Conservation (phyloP, 2,888 invertebrate genomes). For the Synergus itoensis region DNA sequence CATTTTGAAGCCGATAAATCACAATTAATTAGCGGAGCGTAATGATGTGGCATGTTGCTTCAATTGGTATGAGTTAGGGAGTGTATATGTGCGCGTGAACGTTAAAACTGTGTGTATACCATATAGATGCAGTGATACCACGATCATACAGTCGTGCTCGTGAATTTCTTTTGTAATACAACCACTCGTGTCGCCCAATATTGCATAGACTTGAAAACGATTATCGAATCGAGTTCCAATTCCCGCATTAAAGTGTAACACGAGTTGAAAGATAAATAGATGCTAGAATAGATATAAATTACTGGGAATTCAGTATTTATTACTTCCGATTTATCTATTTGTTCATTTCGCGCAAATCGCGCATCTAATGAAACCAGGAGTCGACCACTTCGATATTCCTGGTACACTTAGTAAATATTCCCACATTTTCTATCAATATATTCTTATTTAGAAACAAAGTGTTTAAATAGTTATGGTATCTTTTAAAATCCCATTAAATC, state of each 20-base stretch:
- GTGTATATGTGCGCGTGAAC: slow-evolving; percentile 41
- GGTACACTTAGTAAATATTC: too few relatives aligned
- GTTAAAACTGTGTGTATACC: slow-evolving; percentile 34
- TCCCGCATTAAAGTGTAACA: slow-evolving; percentile 11
- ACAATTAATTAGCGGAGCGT: slow-evolving; percentile 77
- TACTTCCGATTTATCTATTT: slow-evolving; percentile 2
- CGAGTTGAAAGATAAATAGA: neutral
- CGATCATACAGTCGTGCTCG: slow-evolving; percentile 35
- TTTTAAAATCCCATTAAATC: neutral
- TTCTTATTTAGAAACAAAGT: too few relatives aligned
- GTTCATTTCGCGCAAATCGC: neutral
- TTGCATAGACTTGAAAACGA: slow-evolving; percentile 29
- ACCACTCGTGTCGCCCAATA: slow-evolving; percentile 6
- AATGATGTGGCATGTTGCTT: slow-evolving; percentile 76
- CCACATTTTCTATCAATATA: too few relatives aligned
- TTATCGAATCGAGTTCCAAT: slow-evolving; percentile 14
- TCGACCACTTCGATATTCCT: too few relatives aligned
- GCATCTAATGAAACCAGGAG: too few relatives aligned
- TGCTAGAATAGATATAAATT: slow-evolving; percentile 2
- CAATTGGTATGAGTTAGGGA: slow-evolving; percentile 72
- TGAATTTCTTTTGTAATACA: slow-evolving; percentile 30
- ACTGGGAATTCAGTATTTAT: neutral
- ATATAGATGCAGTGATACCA: slow-evolving; percentile 8
- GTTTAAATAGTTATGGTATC: too few relatives aligned
- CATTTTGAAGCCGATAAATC: slow-evolving; percentile 75